Conservation (phyloP, 2,888 invertebrate species). For the Oithona nana region DNA sequence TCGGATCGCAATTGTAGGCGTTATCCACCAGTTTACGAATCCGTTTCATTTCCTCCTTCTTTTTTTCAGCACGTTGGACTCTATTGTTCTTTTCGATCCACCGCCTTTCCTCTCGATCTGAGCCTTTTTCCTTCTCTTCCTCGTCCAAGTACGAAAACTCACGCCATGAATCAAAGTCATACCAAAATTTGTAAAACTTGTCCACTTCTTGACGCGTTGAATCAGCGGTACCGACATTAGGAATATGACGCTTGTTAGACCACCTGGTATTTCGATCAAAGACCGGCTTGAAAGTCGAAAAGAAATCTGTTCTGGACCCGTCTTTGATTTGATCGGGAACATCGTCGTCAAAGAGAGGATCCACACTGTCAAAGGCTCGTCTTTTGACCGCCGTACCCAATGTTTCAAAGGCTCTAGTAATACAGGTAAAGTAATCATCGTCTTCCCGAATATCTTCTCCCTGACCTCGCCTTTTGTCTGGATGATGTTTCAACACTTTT, state of each 20-base stretch:
- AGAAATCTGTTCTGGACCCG: constrained; percentile 51
- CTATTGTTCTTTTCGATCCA: constrained; percentile 99
- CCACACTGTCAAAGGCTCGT: constrained; percentile 86
- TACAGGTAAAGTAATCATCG: constrained; percentile 95
- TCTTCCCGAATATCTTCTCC: constrained; percentile 72
- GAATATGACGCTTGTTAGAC: constrained; percentile 73
- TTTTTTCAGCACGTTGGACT: constrained; percentile 67
- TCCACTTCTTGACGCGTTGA: constrained; percentile 36
- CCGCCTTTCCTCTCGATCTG: constrained; percentile 78
- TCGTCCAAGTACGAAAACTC: constrained; percentile 97
- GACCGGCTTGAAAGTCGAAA: constrained; percentile 31
- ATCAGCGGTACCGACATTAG: constrained; percentile 54
- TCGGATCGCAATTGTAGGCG: constrained; percentile 81
- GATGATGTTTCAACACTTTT: constrained; percentile 84
- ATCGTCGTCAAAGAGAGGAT: constrained; percentile 76
- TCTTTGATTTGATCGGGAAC: constrained; percentile 42
- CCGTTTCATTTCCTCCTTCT: constrained; percentile 90
- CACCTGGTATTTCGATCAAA: constrained; percentile 66
- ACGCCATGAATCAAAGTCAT: constrained; percentile 94
- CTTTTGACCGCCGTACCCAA: constrained; percentile 58
- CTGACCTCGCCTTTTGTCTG: constrained; percentile 82
- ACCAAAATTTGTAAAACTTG: constrained; percentile 89
- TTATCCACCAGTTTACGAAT: constrained; percentile 77
- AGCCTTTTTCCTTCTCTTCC: constrained; percentile 93
- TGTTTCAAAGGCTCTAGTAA: constrained; percentile 89